Percentiles rank a stretch among this genome's conserved stretches.
These are phyloP conservation scores for Dioctria linearis DNA, from an alignment of 2,888 invertebrate species.

Conservation along the genomic window DNA sequence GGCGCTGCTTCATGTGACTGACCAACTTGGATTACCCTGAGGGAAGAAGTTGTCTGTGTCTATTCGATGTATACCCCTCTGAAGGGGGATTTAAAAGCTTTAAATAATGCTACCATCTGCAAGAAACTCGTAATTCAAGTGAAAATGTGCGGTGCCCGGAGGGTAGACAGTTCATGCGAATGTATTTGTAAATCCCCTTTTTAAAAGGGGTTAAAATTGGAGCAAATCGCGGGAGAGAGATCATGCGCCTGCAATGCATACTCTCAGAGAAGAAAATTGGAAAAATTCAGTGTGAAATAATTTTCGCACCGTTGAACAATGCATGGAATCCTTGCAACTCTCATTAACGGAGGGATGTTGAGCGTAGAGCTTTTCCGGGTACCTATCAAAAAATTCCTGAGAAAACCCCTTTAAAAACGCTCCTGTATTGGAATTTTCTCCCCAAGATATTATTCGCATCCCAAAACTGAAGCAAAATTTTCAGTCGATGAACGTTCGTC, in stretches of 20 bases:
- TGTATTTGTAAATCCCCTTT: constrained; percentile 26
- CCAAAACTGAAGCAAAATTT: constrained; percentile 62
- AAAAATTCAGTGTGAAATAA: constrained; percentile 18
- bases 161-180: background rate
- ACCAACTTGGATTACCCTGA: constrained; percentile 20
- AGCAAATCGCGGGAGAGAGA: background rate
- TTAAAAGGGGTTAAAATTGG: constrained; percentile 14
- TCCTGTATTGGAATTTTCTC: constrained; percentile 52
- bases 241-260: constrained; percentile 1
- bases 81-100: constrained; percentile 24
- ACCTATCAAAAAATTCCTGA: constrained; percentile 34
- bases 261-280: constrained; percentile 25
- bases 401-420: constrained; percentile 43
- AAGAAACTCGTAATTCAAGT: background rate
- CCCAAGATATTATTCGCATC: constrained; percentile 50
- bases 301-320: constrained; percentile 12
- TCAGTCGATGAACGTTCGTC: constrained; percentile 68
- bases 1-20: constrained; percentile 13
- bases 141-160: background rate
- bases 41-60: constrained; percentile 34
- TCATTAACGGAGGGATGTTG: constrained; percentile 41
- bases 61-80: constrained; percentile 1
- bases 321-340: background rate
- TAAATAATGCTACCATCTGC: constrained; percentile 20
- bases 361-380: constrained; percentile 49